Conservation (phyloP, 2,888 invertebrate genomes). For the Aphodius sticticus region DNA sequence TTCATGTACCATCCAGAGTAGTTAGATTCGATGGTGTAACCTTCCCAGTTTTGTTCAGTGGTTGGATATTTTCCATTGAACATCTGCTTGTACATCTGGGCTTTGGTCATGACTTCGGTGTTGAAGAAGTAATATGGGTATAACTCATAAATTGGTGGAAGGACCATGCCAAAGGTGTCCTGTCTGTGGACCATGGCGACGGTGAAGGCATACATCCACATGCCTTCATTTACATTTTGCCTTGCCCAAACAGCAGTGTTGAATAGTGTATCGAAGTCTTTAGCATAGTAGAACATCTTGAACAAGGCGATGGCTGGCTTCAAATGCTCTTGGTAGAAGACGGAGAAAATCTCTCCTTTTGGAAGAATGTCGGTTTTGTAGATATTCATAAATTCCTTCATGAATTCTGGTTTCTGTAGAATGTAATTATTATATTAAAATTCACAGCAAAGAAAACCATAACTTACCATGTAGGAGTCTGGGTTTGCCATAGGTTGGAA, state of each 20-base stretch:
- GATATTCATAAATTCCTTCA: constrained; percentile 65
- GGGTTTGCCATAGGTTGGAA: constrained; percentile 62
- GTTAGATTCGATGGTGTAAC: constrained; percentile 59
- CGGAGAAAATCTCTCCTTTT: constrained; percentile 68
- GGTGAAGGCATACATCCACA: constrained; percentile 72
- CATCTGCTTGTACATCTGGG: constrained; percentile 69
- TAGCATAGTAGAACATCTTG: constrained; percentile 73
- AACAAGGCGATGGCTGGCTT: constrained; percentile 71
- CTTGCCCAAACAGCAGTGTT: constrained; percentile 75
- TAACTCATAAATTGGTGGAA: constrained; percentile 78
- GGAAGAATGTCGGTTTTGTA: constrained; percentile 67
- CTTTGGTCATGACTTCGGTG: constrained; percentile 71
- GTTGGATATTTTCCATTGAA: constrained; percentile 53
- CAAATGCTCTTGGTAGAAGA: constrained; percentile 67
- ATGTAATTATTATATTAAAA: neutral
- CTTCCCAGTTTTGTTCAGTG: constrained; percentile 43
- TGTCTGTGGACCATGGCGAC: constrained; percentile 69
- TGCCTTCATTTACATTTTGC: constrained; percentile 71
- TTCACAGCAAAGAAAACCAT: neutral
- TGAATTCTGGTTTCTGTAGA: constrained; percentile 65
- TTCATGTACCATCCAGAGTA: constrained; percentile 61
- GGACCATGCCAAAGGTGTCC: constrained; percentile 69
- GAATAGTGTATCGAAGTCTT: constrained; percentile 74
- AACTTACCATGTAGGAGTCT: constrained; percentile 56
- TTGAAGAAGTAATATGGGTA: constrained; percentile 77